Evolutionary conservation across 2,113 vertebrate species (phyloP).

Genomic region (Quiscalus mexicanus): DNA sequence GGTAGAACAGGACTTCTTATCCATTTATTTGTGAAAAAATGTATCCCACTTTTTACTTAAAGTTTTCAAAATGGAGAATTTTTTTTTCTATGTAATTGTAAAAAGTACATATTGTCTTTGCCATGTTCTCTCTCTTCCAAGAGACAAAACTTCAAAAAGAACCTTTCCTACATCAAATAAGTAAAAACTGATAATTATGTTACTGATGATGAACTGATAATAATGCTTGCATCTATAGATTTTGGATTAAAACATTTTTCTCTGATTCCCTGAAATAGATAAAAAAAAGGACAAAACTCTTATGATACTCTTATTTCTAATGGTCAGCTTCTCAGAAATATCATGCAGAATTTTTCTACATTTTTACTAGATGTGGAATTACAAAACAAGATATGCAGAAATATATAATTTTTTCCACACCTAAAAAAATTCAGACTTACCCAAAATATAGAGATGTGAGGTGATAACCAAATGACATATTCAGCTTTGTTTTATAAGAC

Average conservation of each 20-base stretch:
- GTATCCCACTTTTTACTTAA: neutral
- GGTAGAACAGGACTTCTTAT: neutral
- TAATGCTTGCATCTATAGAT: neutral
- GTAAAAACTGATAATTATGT: neutral
- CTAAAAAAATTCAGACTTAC: neutral
- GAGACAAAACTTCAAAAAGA: neutral
- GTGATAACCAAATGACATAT: neutral
- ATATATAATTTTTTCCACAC: neutral
- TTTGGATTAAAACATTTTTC: neutral
- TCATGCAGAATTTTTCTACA: neutral
- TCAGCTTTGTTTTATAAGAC: neutral
- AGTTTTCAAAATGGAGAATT: neutral
- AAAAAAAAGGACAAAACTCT: neutral
- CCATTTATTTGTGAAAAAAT: neutral
- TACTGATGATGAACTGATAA: neutral
- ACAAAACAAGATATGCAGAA: accelerated
- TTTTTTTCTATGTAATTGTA: neutral
- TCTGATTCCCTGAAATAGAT: neutral
- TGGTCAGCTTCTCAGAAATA: neutral
- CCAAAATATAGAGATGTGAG: neutral
- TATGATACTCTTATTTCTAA: neutral
- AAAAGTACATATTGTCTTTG: neutral
- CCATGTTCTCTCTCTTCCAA: neutral
- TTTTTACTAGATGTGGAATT: neutral
- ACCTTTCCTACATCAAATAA: neutral